These are phyloP conservation scores for Carcharodon carcharias DNA, from an alignment of 2,797 vertebrate genomes.

Conservation along the genomic window DNA sequence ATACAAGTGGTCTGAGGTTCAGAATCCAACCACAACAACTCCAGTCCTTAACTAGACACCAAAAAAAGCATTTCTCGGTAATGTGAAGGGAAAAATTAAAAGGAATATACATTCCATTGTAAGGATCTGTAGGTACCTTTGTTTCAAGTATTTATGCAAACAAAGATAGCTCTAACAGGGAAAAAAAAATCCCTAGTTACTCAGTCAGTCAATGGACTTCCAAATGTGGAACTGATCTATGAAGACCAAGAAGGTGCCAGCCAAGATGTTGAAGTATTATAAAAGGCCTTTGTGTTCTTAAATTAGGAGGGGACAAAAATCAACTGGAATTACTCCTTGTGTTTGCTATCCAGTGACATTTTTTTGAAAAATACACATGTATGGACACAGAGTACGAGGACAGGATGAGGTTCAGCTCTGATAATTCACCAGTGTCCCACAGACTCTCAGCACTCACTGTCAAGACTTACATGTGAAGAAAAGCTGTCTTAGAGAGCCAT, in stretches of 20 bases:
- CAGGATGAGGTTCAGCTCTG: not conserved
- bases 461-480: not conserved
- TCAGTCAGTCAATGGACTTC: conserved; percentile 3
- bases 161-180: not conserved
- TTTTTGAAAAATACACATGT: not conserved
- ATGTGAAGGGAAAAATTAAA: not conserved
- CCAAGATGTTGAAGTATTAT: not conserved
- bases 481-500: not conserved
- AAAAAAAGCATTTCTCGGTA: not conserved
- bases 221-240: not conserved
- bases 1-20: not conserved
- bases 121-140: not conserved
- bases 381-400: not conserved
- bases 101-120: not conserved
- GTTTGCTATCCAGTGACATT: not conserved
- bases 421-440: not conserved
- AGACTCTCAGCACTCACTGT: not conserved
- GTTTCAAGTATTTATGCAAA: not conserved
- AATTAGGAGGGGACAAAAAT: not conserved
- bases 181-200: not conserved
- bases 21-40: not conserved
- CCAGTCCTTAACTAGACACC: not conserved
- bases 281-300: not conserved
- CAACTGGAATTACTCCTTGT: not conserved
- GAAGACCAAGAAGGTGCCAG: not conserved